Conservation (phyloP, 1,140 invertebrate species). For the Danaus plexippus region DNA sequence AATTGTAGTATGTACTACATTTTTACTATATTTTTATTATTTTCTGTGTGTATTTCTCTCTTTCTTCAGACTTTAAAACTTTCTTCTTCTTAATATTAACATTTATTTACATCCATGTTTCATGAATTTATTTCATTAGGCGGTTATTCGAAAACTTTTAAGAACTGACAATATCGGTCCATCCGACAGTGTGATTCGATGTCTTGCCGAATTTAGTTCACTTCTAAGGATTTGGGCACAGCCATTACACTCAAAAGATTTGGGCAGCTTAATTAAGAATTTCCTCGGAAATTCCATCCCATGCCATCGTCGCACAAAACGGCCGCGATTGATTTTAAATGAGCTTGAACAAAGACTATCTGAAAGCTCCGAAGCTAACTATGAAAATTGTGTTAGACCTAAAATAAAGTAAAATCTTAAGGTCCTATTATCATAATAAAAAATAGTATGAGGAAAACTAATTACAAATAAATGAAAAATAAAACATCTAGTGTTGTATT, state of each 20-base stretch:
- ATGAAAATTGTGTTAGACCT: slow-evolving; percentile 40
- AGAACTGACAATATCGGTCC: slow-evolving; percentile 14
- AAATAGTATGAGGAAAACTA: background rate
- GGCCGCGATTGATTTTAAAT: slow-evolving; percentile 67
- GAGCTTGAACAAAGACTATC: slow-evolving; percentile 47
- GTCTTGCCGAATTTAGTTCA: slow-evolving; percentile 47
- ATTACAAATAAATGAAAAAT: no score
- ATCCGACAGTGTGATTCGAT: slow-evolving; percentile 31
- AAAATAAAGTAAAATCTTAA: slow-evolving; percentile 5
- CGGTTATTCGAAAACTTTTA: no score
- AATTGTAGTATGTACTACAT: no score
- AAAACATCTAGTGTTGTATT: background rate
- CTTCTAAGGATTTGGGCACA: slow-evolving; percentile 47
- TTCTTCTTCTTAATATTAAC: slow-evolving; percentile 6
- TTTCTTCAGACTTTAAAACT: slow-evolving; percentile 13
- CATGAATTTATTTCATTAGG: no score
- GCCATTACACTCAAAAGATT: slow-evolving; percentile 64
- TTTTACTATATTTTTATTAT: no score
- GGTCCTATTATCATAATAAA: no score
- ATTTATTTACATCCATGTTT: no score
- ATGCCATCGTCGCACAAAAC: slow-evolving; percentile 44
- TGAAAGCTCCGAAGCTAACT: slow-evolving; percentile 28
- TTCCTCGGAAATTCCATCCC: slow-evolving; percentile 60
- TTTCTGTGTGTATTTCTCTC: background rate
- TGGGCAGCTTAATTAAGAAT: slow-evolving; percentile 65